Conservation (phyloP, 2,797 vertebrate genomes). For the Liasis olivaceus region DNA sequence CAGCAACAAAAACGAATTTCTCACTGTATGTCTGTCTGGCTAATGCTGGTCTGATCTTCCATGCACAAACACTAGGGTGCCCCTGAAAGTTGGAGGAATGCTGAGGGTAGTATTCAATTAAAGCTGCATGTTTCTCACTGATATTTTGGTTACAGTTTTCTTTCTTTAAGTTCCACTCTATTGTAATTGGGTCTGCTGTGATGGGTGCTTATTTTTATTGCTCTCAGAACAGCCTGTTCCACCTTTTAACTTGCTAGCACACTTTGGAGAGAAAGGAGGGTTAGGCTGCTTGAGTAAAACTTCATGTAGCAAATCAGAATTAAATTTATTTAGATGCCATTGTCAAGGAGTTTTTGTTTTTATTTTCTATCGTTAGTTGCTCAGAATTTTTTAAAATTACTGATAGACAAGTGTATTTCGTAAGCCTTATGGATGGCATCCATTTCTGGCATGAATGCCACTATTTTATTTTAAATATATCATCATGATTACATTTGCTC, state of each 20-base stretch:
- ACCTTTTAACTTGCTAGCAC: slow-evolving; percentile 47
- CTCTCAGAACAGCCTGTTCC: slow-evolving; percentile 48
- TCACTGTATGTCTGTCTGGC: neutral
- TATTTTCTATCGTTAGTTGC: slow-evolving; percentile 11
- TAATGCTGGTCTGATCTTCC: slow-evolving; percentile 21
- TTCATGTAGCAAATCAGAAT: neutral
- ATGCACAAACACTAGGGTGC: neutral
- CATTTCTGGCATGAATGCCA: slow-evolving; percentile 30
- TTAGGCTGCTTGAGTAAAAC: slow-evolving; percentile 48
- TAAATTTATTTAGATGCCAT: neutral
- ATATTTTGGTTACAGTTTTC: slow-evolving; percentile 16
- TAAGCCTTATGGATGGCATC: slow-evolving; percentile 45
- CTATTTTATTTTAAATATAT: slow-evolving; percentile 53
- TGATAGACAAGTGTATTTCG: slow-evolving; percentile 48
- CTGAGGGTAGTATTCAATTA: slow-evolving; percentile 25
- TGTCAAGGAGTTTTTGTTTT: slow-evolving; percentile 43
- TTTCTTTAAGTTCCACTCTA: slow-evolving; percentile 37
- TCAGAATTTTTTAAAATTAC: slow-evolving; percentile 31
- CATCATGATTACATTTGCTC: slow-evolving; percentile 64
- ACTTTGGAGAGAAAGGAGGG: neutral
- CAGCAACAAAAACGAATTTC: slow-evolving; percentile 4
- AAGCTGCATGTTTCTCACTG: neutral
- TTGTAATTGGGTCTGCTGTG: neutral
- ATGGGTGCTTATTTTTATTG: slow-evolving; percentile 32
- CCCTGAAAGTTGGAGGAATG: neutral